Conservation (phyloP, 2,888 invertebrate genomes). For the Thymelicus acteon region DNA sequence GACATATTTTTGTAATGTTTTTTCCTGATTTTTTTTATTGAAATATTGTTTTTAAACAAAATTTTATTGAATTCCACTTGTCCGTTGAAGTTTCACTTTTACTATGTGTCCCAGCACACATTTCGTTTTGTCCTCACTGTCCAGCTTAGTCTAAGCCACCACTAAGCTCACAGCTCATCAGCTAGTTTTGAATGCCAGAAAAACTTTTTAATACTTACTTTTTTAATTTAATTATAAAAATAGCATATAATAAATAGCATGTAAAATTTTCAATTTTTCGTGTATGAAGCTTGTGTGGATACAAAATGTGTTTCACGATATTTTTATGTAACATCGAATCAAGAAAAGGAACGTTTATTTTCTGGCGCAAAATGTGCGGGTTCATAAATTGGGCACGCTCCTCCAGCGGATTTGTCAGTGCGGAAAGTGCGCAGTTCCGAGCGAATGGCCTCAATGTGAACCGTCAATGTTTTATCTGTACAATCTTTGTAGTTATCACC, state of each 20-base stretch:
- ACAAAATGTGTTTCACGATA: not conserved
- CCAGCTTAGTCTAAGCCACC: too few species aligned
- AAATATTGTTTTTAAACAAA: too few species aligned
- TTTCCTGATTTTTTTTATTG: too few species aligned
- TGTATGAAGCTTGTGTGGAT: not conserved
- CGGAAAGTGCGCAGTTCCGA: slow-evolving; percentile 21
- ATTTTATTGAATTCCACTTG: too few species aligned
- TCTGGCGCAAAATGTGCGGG: slow-evolving; percentile 10
- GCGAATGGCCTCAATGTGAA: not conserved
- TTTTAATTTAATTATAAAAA: not conserved
- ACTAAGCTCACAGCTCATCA: too few species aligned
- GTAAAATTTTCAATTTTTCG: not conserved
- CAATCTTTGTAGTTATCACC: not conserved
- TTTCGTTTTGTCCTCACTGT: too few species aligned
- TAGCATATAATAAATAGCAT: not conserved
- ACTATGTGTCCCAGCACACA: too few species aligned
- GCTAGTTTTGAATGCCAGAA: too few species aligned
- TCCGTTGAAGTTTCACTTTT: too few species aligned
- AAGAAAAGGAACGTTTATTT: slow-evolving; percentile 5
- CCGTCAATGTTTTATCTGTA: not conserved
- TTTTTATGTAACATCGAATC: not conserved
- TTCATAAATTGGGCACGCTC: slow-evolving; percentile 19
- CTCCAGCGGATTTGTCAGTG: slow-evolving; percentile 2
- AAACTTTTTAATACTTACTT: too few species aligned
- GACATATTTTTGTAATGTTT: too few species aligned